Base-by-base conservation (phyloP, 2,113 vertebrate species). In the Podilymbus podiceps region DNA sequence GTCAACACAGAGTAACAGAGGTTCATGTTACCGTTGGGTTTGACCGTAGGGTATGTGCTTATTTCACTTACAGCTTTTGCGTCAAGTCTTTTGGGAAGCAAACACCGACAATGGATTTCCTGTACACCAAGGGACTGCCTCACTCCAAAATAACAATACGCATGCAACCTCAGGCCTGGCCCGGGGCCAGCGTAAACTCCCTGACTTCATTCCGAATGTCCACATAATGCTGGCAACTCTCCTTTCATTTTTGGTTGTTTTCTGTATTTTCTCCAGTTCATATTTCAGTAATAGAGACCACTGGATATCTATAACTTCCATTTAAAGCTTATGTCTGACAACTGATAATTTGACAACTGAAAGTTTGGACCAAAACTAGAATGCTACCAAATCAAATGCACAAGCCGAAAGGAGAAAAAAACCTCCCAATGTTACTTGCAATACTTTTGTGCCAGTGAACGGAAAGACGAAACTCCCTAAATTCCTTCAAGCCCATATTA, bases 201-300 rank as follows among this genome's bases (percentile, higher is more conserved):
- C 86, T 85, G 81, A 88, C 97, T 94, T 73, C 93, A 67, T 84
- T 85, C 89, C 38, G 16, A 56, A 27, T 13, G 62, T 38, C 92
- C 68, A 66, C 94, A 95, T 30, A 88, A 80, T 24, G 78, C 94
- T 97, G 97, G 98, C 97, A 95, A 1, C 42, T 46, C 85, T 95
- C 59, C 86, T 49, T 68, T 50, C 79, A 8, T 49, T 93, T 93
- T 25, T 5, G 5, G 46, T 38, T 82, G 38, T 24, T 74, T 55
- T 25, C 18, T 67, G 9, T 52, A 1, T 30, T 96, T 90, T 97
- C 73, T 94, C 95, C 96, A 68, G 86, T 87, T 96, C 3, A 4
- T 93, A 60, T 82, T 95, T 94, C 97, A 95, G 94, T 75, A 89
- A 80, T 11, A 82, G 90, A 93, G 96, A 93, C 87, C 60, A 38